phyloP scores from a whole-genome alignment of 2,113 vertebrate species.

The Ciconia boyciana region DNA sequence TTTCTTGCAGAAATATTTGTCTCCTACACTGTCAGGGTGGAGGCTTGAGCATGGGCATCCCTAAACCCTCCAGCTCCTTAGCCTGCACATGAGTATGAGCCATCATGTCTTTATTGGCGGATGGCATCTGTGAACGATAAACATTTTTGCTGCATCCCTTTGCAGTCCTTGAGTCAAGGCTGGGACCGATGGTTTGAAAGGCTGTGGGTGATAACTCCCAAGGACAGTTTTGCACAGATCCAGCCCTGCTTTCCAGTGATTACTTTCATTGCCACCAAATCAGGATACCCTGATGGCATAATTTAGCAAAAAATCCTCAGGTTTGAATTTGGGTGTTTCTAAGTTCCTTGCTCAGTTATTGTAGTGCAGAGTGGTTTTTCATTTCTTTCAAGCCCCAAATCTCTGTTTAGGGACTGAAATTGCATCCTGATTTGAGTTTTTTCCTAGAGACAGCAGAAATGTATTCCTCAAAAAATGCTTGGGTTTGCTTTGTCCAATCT shows the following conservation, averaged over 20 bases:
- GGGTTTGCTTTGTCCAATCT: not conserved
- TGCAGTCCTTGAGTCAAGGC: not conserved
- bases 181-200: not conserved
- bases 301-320: not conserved
- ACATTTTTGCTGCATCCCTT: not conserved
- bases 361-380: not conserved
- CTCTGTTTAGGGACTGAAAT: not conserved
- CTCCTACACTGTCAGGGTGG: accelerated
- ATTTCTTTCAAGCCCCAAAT: not conserved
- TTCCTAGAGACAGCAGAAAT: not conserved
- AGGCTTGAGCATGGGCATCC: not conserved
- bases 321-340: not conserved
- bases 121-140: not conserved
- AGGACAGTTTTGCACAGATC: not conserved
- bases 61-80: not conserved
- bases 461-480: not conserved
- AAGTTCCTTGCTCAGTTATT: not conserved
- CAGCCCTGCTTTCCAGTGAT: not conserved
- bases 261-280: not conserved
- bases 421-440: not conserved
- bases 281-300: no score
- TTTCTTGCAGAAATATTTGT: not conserved
- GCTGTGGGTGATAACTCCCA: not conserved
- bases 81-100: accelerated
- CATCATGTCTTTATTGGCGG: no score